phyloP scores from a whole-genome alignment of 2,113 vertebrate species.

The Euleptes europaea region DNA sequence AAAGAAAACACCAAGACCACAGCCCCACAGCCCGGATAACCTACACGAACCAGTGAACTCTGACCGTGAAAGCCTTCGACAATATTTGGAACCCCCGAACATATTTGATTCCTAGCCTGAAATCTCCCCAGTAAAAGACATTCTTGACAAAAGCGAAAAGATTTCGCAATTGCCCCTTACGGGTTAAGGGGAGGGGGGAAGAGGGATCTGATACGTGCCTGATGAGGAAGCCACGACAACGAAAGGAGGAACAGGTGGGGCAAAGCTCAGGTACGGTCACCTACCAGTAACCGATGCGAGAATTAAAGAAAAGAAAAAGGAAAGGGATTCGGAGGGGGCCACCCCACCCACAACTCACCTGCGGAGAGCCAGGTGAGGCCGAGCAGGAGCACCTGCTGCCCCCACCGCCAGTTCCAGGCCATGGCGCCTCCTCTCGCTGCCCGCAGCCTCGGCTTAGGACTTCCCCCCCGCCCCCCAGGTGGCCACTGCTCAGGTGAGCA shows the following conservation, averaged over 20 bases:
- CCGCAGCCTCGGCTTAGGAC: conserved; percentile 12
- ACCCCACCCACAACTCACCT: conserved; percentile 68
- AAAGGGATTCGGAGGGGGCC: too few relatives aligned
- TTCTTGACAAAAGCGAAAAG: neutral
- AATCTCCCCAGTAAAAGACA: neutral
- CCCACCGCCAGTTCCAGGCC: conserved; percentile 23
- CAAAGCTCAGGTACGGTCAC: neutral
- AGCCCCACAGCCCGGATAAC: too few relatives aligned
- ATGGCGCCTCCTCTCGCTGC: conserved; percentile 52
- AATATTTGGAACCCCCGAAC: too few relatives aligned
- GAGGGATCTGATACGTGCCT: neutral
- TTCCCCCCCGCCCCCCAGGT: neutral
- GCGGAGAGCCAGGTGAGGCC: conserved; percentile 65
- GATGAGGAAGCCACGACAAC: neutral
- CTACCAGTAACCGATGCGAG: neutral
- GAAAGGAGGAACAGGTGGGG: neutral
- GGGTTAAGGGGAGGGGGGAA: neutral
- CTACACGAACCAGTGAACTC: too few relatives aligned
- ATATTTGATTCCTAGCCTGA: neutral
- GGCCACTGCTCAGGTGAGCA: neutral
- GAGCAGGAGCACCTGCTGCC: conserved; percentile 43
- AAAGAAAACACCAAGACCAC: too few relatives aligned
- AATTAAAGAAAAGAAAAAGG: neutral
- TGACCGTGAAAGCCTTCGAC: too few relatives aligned
- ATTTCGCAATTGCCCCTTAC: neutral